phyloP scores from a whole-genome alignment of 2,888 invertebrate genomes.

The Andrena flavipes region DNA sequence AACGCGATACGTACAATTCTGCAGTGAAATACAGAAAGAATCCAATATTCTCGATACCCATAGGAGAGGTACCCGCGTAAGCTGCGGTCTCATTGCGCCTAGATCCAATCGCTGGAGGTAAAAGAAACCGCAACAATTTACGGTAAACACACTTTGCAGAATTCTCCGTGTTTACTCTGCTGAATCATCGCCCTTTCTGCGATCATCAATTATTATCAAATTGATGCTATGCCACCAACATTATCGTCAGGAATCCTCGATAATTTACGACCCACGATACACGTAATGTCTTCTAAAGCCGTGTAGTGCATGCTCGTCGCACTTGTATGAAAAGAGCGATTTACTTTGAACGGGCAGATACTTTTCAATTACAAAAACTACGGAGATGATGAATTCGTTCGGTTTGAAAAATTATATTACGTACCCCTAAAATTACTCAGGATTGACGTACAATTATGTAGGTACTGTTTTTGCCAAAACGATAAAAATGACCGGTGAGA shows the following conservation, averaged over 20 bases:
- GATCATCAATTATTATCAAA: constrained; percentile 21
- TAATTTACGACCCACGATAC: not conserved
- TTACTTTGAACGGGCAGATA: not conserved
- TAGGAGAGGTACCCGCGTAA: constrained; percentile 10
- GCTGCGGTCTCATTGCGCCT: constrained; percentile 21
- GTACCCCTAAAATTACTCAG: not conserved
- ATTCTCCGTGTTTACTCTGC: constrained; percentile 15
- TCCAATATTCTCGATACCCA: constrained; percentile 52
- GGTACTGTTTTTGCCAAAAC: too few species aligned
- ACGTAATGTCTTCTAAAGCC: not conserved
- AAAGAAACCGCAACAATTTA: constrained; percentile 20
- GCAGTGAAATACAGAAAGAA: constrained; percentile 37
- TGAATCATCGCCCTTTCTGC: constrained; percentile 22
- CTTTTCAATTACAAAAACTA: not conserved
- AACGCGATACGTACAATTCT: constrained; percentile 27
- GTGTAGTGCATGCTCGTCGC: too few species aligned
- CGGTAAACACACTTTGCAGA: constrained; percentile 21
- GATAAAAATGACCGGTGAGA: too few species aligned
- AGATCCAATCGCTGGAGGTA: constrained; percentile 38
- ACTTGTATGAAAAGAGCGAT: not conserved
- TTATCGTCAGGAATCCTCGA: not conserved
- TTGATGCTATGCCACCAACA: not conserved
- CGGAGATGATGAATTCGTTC: not conserved
- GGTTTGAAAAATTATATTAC: not conserved
- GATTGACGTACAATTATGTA: not conserved